Percentiles rank a stretch among this genome's conserved stretches.
Evolutionary conservation across 2,113 vertebrate species (phyloP).

Genomic region (Laticauda laticaudata): DNA sequence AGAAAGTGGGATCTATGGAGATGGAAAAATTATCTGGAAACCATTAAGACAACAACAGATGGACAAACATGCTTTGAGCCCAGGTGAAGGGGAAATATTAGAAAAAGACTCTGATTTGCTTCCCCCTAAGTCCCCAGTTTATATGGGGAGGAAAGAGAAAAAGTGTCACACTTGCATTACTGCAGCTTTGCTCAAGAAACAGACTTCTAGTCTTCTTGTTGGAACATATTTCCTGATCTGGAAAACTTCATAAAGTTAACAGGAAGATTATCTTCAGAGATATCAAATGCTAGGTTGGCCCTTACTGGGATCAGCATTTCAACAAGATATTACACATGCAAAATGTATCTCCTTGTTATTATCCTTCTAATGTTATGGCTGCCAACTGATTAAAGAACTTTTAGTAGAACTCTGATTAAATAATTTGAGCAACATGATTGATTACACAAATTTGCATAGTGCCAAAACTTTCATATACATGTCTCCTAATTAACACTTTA

Average conservation of each 20-base stretch:
- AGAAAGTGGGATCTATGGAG: background rate
- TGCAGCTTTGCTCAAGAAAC: background rate
- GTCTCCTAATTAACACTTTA: background rate
- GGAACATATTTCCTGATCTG: background rate
- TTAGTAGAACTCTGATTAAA: background rate
- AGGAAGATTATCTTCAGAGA: background rate
- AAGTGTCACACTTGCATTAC: background rate
- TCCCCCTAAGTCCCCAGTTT: background rate
- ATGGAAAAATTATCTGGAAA: background rate
- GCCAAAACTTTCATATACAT: background rate
- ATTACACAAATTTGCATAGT: background rate
- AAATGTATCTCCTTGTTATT: background rate
- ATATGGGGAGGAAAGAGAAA: background rate
- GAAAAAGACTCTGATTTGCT: background rate
- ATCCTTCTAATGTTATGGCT: background rate
- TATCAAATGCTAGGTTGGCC: background rate
- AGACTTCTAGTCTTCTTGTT: background rate
- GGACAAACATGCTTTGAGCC: background rate
- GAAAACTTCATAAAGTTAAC: background rate
- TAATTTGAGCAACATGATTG: background rate
- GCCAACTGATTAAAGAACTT: background rate
- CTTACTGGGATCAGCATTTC: background rate
- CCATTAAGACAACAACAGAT: background rate
- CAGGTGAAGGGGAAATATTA: background rate
- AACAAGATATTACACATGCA: background rate